These are phyloP conservation scores for Tetheella fluctuosa DNA, from an alignment of 2,888 invertebrate species.

Conservation along the genomic window DNA sequence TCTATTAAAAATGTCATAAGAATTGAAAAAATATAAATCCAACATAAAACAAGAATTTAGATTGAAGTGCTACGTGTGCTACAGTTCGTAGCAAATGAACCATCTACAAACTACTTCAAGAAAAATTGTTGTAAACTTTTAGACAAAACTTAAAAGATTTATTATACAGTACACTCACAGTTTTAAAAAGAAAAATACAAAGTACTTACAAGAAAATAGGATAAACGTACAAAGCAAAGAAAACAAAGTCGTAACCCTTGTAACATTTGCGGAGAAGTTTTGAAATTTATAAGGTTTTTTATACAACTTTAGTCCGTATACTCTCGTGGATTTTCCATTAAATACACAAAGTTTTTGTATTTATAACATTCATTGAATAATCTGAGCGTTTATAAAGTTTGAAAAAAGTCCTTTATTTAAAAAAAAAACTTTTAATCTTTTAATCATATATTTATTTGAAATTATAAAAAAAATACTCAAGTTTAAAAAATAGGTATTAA, in stretches of 20 bases:
- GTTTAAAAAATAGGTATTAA: not conserved
- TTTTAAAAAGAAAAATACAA: slow-evolving; percentile 3
- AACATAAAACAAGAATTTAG: not conserved
- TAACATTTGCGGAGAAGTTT: slow-evolving; percentile 1
- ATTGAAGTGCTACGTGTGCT: not conserved
- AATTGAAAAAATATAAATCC: no score
- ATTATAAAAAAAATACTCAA: not conserved
- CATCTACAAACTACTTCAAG: not conserved
- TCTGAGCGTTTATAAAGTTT: not conserved
- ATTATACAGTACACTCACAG: not conserved
- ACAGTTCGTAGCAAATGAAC: not conserved
- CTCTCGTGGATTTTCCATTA: not conserved
- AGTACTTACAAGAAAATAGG: slow-evolving; percentile 3
- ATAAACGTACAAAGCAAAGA: slow-evolving; percentile 1
- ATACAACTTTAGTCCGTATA: not conserved
- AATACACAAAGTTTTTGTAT: not conserved
- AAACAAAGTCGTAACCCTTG: not conserved
- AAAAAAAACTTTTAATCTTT: not conserved
- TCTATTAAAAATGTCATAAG: no score
- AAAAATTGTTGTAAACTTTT: not conserved
- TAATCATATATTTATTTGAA: no score
- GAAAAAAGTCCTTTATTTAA: not conserved
- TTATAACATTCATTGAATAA: not conserved
- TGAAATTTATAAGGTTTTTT: not conserved
- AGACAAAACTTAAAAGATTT: slow-evolving; percentile 1